phyloP scores from a whole-genome alignment of 2,888 invertebrate species.

The Drosophila fungiperda region DNA sequence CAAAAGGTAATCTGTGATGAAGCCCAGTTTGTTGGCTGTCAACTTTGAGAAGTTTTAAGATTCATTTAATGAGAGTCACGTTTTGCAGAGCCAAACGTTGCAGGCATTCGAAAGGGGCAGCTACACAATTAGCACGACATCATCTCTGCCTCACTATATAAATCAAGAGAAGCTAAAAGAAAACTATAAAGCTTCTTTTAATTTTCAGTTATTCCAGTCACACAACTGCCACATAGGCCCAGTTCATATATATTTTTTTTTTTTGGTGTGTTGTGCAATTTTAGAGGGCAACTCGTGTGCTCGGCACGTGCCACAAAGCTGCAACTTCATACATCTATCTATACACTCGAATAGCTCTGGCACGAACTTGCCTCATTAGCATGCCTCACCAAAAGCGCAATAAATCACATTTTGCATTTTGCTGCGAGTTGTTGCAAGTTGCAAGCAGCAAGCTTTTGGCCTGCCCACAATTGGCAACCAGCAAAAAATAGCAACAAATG shows the following conservation, averaged over 20 bases:
- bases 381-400: conserved; percentile 74
- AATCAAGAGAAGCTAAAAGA: conserved; percentile 42
- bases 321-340: conserved; percentile 42
- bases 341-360: conserved; percentile 36
- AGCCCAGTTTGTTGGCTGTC: conserved; percentile 21
- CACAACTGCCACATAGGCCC: conserved; percentile 37
- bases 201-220: conserved; percentile 51
- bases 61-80: conserved; percentile 43
- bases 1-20: conserved; percentile 21
- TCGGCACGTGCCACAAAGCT: conserved; percentile 59
- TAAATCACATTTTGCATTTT: conserved; percentile 76
- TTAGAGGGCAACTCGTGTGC: conserved; percentile 42
- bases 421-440: conserved; percentile 49
- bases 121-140: conserved; percentile 72
- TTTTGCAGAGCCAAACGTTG: conserved; percentile 26
- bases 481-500: conserved; percentile 8
- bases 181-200: conserved; percentile 67
- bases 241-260: background rate
- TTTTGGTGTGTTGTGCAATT: conserved; percentile 20
- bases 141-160: conserved; percentile 52
- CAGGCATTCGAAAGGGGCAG: conserved; percentile 24
- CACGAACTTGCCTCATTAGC: conserved; percentile 74
- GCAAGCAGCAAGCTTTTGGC: conserved; percentile 34
- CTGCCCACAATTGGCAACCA: conserved; percentile 18
- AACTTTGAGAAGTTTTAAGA: conserved; percentile 30